phyloP scores from a whole-genome alignment of 2,113 vertebrate species.

The Clupea harengus region DNA sequence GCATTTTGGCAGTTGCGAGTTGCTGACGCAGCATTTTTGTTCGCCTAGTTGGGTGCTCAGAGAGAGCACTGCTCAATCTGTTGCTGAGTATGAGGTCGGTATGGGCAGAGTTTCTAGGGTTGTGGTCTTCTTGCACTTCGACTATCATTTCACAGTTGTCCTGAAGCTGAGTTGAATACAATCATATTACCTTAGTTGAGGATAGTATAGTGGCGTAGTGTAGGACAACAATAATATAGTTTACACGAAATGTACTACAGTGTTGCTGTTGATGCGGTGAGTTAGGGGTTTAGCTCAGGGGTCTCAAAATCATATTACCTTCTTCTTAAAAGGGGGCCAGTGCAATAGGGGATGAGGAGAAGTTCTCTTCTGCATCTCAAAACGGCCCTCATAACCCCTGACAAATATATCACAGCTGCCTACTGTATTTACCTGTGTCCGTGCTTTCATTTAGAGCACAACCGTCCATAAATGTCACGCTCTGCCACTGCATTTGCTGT shows the following conservation, averaged over 20 bases:
- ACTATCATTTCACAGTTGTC: neutral
- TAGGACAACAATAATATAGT: neutral
- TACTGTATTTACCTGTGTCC: too few relatives aligned
- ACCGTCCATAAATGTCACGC: too few relatives aligned
- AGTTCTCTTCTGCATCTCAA: too few relatives aligned
- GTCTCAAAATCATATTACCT: too few relatives aligned
- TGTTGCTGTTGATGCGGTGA: neutral
- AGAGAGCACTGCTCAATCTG: neutral
- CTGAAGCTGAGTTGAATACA: neutral
- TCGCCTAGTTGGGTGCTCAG: neutral
- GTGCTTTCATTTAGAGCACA: too few relatives aligned
- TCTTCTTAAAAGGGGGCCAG: too few relatives aligned
- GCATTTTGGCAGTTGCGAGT: neutral
- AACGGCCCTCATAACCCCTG: too few relatives aligned
- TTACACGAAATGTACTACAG: neutral
- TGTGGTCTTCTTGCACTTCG: neutral
- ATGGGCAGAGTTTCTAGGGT: neutral
- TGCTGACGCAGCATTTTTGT: neutral
- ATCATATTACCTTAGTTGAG: neutral
- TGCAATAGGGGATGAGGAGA: too few relatives aligned
- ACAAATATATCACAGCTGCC: too few relatives aligned
- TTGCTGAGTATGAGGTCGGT: neutral
- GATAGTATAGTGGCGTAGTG: neutral
- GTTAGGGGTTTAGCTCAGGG: neutral
- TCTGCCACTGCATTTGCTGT: too few relatives aligned